Evolutionary conservation across 2,888 invertebrate species (phyloP), one percentile per base, ranked within the genome.

Genomic region (Papilio elwesi): DNA sequence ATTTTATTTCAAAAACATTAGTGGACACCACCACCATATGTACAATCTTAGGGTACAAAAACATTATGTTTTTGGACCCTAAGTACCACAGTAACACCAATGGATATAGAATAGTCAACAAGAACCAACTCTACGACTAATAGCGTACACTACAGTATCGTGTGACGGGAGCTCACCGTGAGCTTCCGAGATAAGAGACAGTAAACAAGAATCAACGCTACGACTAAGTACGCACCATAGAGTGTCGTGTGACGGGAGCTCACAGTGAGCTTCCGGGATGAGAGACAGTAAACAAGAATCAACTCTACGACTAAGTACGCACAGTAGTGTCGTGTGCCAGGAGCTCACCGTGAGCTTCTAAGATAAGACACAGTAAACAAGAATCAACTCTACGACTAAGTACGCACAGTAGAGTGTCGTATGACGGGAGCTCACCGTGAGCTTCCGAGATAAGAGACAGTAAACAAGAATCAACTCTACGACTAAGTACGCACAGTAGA

Each of bases 261-360:
- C 62, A 48, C 26, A 3, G 16, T 11, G 16, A 63, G n/a, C n/a
- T 57, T 38, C 5, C 78, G 80, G 83, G 77, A 83, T 78, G 80
- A 76, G 59, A 59, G 51, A 59, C 59, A 62, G 16, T 65, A 70
- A 63, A 62, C 67, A 68, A 71, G 73, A 48, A 57, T 68, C 76
- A 76, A 82, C 82, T 86, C 85, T 88, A 87, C 86, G 83, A 83
- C 80, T 84, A n/a, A 87, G 79, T 70, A 67, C 72, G 75, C 76
- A 79, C 79, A 76, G 78, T 78, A 80, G 78, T 80, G 76, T 81
- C 83, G 86, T 86, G 83, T 86, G 96, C 95, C 95, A 83, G 79
- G 68, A 74, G 90, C 96, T 95, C 84, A 95, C 95, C 82, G 97
- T 96, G 83, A 96, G 95, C 91, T 97, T 97, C 79, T n/a, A n/a